Evolutionary conservation across 2,797 vertebrate genomes (phyloP).

Genomic region (Champsocephalus esox): DNA sequence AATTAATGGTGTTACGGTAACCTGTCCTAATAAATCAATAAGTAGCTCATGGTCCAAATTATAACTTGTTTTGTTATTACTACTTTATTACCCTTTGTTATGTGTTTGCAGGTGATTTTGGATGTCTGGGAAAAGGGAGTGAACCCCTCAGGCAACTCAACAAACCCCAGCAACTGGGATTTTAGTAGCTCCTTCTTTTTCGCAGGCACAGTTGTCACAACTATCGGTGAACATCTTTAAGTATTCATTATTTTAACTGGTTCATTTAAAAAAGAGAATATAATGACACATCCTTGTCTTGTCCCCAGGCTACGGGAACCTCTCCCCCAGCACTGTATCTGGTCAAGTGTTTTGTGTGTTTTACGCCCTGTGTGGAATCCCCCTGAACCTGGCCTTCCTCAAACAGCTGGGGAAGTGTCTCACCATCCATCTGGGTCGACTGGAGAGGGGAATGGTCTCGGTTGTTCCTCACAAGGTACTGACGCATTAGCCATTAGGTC

Average conservation of each 20-base stretch:
- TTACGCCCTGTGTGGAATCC: conserved; percentile 92
- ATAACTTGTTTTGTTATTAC: neutral
- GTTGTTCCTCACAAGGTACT: conserved; percentile 78
- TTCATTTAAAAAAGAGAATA: neutral
- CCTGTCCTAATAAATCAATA: conserved; percentile 31
- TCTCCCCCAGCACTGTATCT: conserved; percentile 90
- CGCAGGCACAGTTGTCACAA: conserved; percentile 93
- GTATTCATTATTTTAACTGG: neutral
- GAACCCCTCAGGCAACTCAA: conserved; percentile 92
- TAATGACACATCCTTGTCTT: neutral
- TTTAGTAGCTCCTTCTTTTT: conserved; percentile 96
- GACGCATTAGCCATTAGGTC: conserved; percentile 19
- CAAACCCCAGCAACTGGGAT: conserved; percentile 96
- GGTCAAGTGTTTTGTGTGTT: conserved; percentile 95
- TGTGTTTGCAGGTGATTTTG: conserved; percentile 89
- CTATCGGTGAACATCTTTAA: conserved; percentile 86
- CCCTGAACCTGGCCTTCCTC: conserved; percentile 91
- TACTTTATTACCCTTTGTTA: neutral
- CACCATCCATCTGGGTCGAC: conserved; percentile 82
- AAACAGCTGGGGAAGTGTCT: conserved; percentile 91
- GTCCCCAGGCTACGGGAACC: conserved; percentile 90
- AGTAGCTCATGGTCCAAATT: conserved; percentile 7
- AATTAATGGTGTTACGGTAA: conserved; percentile 31
- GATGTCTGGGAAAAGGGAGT: conserved; percentile 93
- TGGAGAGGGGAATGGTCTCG: conserved; percentile 85